phyloP scores from a whole-genome alignment of 2,888 invertebrate genomes.

The Lymantria dispar region DNA sequence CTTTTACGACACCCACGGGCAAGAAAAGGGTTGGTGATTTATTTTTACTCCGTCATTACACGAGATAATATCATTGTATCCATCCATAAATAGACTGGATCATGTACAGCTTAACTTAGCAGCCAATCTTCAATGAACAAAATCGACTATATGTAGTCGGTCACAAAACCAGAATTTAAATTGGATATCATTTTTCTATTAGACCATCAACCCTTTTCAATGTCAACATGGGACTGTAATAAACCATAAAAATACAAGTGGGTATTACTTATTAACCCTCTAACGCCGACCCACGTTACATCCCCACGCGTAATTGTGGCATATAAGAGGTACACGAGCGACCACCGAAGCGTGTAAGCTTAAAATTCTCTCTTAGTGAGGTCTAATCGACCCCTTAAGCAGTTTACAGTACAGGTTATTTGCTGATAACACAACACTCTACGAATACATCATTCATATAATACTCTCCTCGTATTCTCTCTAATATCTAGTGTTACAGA shows the following conservation, averaged over 20 bases:
- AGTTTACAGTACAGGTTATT: too few relatives aligned
- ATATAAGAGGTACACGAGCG: neutral
- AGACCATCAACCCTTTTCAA: neutral
- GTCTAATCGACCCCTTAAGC: slow-evolving; percentile 24
- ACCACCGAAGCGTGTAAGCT: slow-evolving; percentile 15
- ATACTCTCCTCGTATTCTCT: neutral
- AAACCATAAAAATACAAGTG: slow-evolving; percentile 3
- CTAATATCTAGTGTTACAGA: too few relatives aligned
- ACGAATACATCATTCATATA: too few relatives aligned
- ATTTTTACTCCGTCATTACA: too few relatives aligned
- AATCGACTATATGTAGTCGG: neutral
- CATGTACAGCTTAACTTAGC: too few relatives aligned
- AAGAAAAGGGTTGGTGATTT: too few relatives aligned
- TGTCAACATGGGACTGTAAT: neutral
- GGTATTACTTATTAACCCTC: slow-evolving; percentile 3
- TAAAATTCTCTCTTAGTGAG: slow-evolving; percentile 28
- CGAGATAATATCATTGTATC: too few relatives aligned
- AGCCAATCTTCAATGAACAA: too few relatives aligned
- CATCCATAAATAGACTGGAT: too few relatives aligned
- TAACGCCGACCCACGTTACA: neutral
- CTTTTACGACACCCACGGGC: too few relatives aligned
- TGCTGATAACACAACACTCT: too few relatives aligned
- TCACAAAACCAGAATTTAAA: slow-evolving; percentile 8
- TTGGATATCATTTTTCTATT: slow-evolving; percentile 4
- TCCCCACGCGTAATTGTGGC: slow-evolving; percentile 5